Base-by-base conservation (phyloP, 2,888 invertebrate genomes). In the Cancer borealis region DNA sequence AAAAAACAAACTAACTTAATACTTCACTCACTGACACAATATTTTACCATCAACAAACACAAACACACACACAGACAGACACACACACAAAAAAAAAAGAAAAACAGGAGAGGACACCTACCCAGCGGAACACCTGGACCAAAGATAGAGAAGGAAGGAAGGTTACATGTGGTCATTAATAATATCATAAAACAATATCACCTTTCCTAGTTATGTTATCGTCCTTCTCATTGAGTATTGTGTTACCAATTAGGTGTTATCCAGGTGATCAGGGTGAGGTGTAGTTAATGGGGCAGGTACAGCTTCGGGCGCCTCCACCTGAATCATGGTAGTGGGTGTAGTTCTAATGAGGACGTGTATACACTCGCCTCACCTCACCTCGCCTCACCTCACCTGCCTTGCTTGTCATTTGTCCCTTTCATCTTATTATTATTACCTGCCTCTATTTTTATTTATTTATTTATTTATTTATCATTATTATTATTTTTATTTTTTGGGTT, bases 211-310 rank as follows among this genome's bases (percentile, higher is more conserved):
- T 17, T 84, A 84, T 84, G 39, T 84, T 84, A 84, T 84, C 84
- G 30, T 17, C 0, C 39, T 84, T 14, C 84, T 84, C 84, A 84
- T 84, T 84, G 84, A 14, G 84, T 84, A 84, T 84, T 84, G 84
- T 39, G 39, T 84, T 84, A 84, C 84, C 84, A 84, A 84, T 84
- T 84, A 84, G 30, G 39, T 39, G 84, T 30, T 84, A 84, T 84
- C 84, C 84, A 84, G 84, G 84, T 84, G 84, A 84, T 84, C 84
- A 84, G 39, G 84, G 84, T 84, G 84, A 84, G 84, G 84, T 14
- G 39, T 84, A 84, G 84, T 84, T 84, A 84, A 84, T 84, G 84
- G 84, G 84, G 84, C 84, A 39, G 84, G 84, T 84, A 39, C 39
- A 84, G 39, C 84, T 39, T 4, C 39, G 14, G 39, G 84, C 84